phyloP scores from a whole-genome alignment of 1,140 invertebrate species.

The Tetramorium alpestre region DNA sequence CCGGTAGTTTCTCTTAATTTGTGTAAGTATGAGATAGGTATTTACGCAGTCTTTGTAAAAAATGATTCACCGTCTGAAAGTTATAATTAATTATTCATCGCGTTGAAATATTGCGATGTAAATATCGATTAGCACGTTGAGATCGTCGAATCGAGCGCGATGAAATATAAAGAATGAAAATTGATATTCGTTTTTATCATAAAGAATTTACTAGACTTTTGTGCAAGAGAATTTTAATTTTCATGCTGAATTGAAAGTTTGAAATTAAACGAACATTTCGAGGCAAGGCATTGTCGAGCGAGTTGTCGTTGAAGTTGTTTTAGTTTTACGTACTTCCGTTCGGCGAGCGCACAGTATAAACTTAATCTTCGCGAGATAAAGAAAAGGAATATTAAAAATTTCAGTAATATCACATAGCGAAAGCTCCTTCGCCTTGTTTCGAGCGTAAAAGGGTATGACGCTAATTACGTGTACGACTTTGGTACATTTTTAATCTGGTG shows the following conservation, averaged over 20 bases:
- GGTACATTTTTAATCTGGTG: background rate
- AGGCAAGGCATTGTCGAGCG: constrained; percentile 3
- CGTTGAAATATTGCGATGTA: background rate
- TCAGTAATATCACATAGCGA: background rate
- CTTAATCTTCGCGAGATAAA: constrained; percentile 44
- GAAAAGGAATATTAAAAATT: constrained; percentile 40
- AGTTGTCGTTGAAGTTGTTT: constrained; percentile 42
- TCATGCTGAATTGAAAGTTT: constrained; percentile 27
- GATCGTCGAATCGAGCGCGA: background rate
- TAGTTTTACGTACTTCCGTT: constrained; percentile 6
- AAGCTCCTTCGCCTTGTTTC: background rate
- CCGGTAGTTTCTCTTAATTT: background rate
- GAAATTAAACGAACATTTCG: constrained; percentile 40
- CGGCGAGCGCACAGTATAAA: background rate
- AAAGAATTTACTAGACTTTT: constrained; percentile 27
- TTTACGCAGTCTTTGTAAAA: background rate
- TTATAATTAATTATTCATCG: constrained; percentile 39
- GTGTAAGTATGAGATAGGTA: background rate
- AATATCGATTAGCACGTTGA: constrained; percentile 35
- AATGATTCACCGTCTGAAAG: background rate
- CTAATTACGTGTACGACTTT: constrained; percentile 25
- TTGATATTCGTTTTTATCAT: constrained; percentile 16
- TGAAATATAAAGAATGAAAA: constrained; percentile 14
- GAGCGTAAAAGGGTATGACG: background rate
- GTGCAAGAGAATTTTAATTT: constrained; percentile 32